A percentile compares a stretch with the other conserved stretches of the same genome.
phyloP scores from a whole-genome alignment of 2,888 invertebrate genomes.

The Lamproptera curius region DNA sequence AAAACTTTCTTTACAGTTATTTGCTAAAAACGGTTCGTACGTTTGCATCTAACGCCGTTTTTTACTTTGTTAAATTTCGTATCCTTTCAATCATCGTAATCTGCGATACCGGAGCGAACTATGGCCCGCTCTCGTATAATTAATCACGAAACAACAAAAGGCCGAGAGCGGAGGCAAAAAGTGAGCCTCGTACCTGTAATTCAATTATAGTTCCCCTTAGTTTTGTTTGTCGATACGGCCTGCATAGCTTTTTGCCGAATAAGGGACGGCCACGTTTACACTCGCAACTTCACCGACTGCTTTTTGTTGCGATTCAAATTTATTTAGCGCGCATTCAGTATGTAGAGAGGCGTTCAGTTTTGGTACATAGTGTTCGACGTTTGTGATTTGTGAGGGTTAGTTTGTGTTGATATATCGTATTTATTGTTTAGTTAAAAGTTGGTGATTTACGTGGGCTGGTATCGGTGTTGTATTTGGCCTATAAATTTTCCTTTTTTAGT shows the following conservation, averaged over 20 bases:
- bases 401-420: background rate
- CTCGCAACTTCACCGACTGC: slow-evolving; percentile 37
- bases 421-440: background rate
- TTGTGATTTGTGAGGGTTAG: slow-evolving; percentile 2
- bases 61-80: background rate
- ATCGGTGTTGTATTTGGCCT: no score
- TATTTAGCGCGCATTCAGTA: slow-evolving; percentile 11
- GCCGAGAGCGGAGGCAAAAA: slow-evolving; percentile 27
- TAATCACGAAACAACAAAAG: slow-evolving; percentile 2
- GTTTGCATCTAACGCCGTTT: no score
- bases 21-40: no score
- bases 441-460: no score
- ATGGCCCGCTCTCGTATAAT: background rate
- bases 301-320: slow-evolving; percentile 32
- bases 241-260: slow-evolving; percentile 45
- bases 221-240: slow-evolving; percentile 28
- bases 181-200: slow-evolving; percentile 40
- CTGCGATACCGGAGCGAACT: no score
- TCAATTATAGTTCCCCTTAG: slow-evolving; percentile 49
- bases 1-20: no score
- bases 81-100: background rate
- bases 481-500: no score
- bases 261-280: slow-evolving; percentile 33
- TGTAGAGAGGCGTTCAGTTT: slow-evolving; percentile 4
- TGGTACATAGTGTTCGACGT: slow-evolving; percentile 6